A percentile compares a stretch with the other conserved stretches of the same genome.
Conservation (phyloP, 2,797 vertebrate species). For the Pseudochirops corinnae region DNA sequence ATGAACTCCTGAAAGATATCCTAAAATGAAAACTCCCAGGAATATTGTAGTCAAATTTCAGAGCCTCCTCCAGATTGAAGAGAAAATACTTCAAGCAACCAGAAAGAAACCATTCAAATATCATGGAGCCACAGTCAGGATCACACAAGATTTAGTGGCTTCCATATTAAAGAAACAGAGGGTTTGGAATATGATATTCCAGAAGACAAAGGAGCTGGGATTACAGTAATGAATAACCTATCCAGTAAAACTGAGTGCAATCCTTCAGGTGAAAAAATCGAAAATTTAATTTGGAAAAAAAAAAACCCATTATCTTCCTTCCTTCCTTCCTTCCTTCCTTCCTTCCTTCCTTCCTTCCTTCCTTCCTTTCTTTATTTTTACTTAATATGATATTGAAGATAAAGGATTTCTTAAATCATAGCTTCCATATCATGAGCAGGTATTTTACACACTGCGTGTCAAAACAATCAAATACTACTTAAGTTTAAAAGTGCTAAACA, state of each 20-base stretch:
- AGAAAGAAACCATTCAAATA: no score
- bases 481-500: neutral
- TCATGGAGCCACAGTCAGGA: neutral
- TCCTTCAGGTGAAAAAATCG: neutral
- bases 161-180: neutral
- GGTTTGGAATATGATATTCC: neutral
- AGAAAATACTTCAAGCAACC: no score
- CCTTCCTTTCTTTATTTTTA: neutral
- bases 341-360: no score
- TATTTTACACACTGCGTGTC: neutral
- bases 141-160: neutral
- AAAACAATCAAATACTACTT: neutral
- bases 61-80: no score
- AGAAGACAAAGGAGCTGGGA: neutral
- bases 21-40: no score
- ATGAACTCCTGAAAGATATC: no score
- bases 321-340: no score
- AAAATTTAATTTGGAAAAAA: neutral
- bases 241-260: neutral
- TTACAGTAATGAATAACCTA: neutral
- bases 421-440: no score
- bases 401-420: neutral
- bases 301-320: neutral
- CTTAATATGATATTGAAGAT: neutral
- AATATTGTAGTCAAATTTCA: no score